A percentile compares a stretch with the other conserved stretches of the same genome.
Conservation (phyloP, 1,140 invertebrate species). For the Caenorhabditis latens region DNA sequence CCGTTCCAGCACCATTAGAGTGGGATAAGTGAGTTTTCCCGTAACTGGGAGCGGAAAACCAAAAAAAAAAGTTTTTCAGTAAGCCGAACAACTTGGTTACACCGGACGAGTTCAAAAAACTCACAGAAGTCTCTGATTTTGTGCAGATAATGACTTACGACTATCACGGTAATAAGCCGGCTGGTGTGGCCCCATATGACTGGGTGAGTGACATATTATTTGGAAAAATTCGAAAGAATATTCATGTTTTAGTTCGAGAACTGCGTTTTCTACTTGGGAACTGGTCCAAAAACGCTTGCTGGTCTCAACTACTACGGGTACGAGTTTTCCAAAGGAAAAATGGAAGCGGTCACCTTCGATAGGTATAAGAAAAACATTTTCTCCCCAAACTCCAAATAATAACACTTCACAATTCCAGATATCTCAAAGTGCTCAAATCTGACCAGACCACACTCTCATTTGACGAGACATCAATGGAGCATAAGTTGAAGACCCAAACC, state of each 20-base stretch:
- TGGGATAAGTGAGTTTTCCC: constrained; percentile 59
- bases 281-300: constrained; percentile 47
- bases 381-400: neutral
- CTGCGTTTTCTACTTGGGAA: constrained; percentile 27
- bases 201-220: constrained; percentile 46
- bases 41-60: neutral
- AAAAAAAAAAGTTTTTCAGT: constrained; percentile 56
- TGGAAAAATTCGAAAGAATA: too few species aligned
- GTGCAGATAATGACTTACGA: constrained; percentile 72
- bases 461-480: constrained; percentile 63
- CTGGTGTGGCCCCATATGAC: constrained; percentile 56
- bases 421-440: constrained; percentile 61
- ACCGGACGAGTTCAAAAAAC: constrained; percentile 55
- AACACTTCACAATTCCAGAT: neutral
- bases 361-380: neutral
- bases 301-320: constrained; percentile 68
- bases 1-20: constrained; percentile 67
- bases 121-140: constrained; percentile 54
- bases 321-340: constrained; percentile 32
- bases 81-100: constrained; percentile 66
- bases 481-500: neutral
- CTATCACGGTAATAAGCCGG: constrained; percentile 55
- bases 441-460: constrained; percentile 61
- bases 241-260: constrained; percentile 23
- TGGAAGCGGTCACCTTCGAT: constrained; percentile 38